phyloP scores from a whole-genome alignment of 2,888 invertebrate species.

The Temnothorax unifasciatus region DNA sequence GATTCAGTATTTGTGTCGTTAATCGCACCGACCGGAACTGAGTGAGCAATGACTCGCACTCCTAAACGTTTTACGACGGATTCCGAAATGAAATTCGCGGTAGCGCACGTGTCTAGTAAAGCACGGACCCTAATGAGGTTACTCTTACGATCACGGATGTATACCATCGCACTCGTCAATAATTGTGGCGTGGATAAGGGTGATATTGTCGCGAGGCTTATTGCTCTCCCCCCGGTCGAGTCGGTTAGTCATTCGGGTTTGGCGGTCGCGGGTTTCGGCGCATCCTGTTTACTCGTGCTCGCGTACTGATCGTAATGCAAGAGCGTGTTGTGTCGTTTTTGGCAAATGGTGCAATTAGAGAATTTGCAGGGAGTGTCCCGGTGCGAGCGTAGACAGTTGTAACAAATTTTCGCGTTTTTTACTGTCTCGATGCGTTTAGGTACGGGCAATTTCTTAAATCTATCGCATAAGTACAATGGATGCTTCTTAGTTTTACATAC shows the following conservation, averaged over 20 bases:
- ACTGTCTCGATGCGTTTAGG: not conserved
- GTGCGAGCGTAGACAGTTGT: not conserved
- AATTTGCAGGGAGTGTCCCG: not conserved
- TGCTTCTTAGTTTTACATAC: not conserved
- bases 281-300: not conserved
- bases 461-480: not conserved
- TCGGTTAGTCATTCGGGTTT: not conserved
- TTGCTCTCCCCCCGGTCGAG: not conserved
- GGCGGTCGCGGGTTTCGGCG: not conserved
- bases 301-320: not conserved
- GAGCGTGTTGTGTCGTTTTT: not conserved
- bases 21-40: not conserved
- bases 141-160: not conserved
- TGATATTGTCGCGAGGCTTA: not conserved
- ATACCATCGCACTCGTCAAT: not conserved
- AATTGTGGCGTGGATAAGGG: not conserved
- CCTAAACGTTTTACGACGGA: not conserved
- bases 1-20: not conserved
- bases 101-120: not conserved
- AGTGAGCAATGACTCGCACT: accelerated
- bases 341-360: not conserved
- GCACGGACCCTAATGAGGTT: not conserved
- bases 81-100: not conserved
- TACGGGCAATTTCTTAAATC: not conserved
- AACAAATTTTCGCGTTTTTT: not conserved